These are phyloP conservation scores for Gisinianus flammeolus DNA, from an alignment of 2,888 invertebrate species.

Conservation along the genomic window DNA sequence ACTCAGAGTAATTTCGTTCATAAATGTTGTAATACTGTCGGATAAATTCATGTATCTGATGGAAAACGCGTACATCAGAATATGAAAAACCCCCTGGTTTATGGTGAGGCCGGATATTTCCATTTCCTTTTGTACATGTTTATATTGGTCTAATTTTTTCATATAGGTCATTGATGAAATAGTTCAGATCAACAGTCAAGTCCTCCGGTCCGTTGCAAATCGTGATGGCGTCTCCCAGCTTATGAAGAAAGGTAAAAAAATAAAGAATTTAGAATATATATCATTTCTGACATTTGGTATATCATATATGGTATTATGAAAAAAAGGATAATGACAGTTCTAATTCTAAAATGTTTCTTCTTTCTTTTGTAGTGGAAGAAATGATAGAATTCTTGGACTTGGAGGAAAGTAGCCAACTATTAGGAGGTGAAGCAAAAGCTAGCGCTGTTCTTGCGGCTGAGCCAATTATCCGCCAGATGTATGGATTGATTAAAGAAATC, in stretches of 20 bases:
- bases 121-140: not conserved
- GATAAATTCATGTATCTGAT: not conserved
- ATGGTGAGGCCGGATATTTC: not conserved
- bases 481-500: constrained; percentile 51
- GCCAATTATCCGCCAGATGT: constrained; percentile 58
- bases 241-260: constrained; percentile 53
- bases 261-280: too few relatives aligned
- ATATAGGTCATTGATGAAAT: constrained; percentile 55
- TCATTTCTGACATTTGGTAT: too few relatives aligned
- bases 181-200: constrained; percentile 57
- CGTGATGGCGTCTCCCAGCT: constrained; percentile 52
- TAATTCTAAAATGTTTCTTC: not conserved
- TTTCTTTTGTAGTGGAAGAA: constrained; percentile 52
- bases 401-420: constrained; percentile 57
- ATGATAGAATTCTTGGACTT: constrained; percentile 56
- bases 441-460: constrained; percentile 58
- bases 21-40: too few relatives aligned
- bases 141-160: constrained; percentile 44
- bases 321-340: too few relatives aligned
- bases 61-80: too few relatives aligned
- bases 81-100: too few relatives aligned
- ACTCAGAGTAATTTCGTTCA: too few relatives aligned
- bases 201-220: constrained; percentile 54
- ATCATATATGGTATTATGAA: too few relatives aligned
- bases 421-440: constrained; percentile 57